Conservation (phyloP, 2,113 vertebrate genomes). For the Triplophysa dalaica region DNA sequence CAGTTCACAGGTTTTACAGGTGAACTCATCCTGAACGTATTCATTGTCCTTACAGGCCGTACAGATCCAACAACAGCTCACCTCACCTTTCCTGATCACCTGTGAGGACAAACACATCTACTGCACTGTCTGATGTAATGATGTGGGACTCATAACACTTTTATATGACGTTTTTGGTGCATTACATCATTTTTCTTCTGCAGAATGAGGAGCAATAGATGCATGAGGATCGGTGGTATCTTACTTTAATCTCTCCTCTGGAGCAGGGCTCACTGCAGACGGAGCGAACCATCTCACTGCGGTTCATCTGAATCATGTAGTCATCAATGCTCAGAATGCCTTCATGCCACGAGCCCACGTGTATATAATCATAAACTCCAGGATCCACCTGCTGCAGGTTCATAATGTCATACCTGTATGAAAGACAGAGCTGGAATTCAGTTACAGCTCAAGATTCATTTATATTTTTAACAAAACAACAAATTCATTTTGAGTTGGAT, state of each 20-base stretch:
- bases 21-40: conserved; percentile 94
- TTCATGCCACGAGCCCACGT: conserved; percentile 94
- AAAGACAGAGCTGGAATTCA: conserved; percentile 7
- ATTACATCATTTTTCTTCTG: too few species aligned
- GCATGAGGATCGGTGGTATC: not conserved
- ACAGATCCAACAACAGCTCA: conserved; percentile 99
- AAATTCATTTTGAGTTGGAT: not conserved
- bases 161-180: too few species aligned
- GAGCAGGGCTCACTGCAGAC: conserved; percentile 96
- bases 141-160: too few species aligned
- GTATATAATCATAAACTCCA: conserved; percentile 88
- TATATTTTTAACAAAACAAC: not conserved
- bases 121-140: too few species aligned
- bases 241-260: conserved; percentile 94
- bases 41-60: conserved; percentile 97
- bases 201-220: not conserved
- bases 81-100: conserved; percentile 98
- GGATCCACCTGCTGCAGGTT: conserved; percentile 87
- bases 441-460: conserved; percentile 19
- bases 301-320: conserved; percentile 89
- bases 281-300: conserved; percentile 88
- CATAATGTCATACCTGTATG: conserved; percentile 93
- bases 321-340: conserved; percentile 88
- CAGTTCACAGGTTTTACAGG: conserved; percentile 94
- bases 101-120: conserved; percentile 53